Conservation (phyloP, 2,797 vertebrate genomes). For the Meda fulgida region DNA sequence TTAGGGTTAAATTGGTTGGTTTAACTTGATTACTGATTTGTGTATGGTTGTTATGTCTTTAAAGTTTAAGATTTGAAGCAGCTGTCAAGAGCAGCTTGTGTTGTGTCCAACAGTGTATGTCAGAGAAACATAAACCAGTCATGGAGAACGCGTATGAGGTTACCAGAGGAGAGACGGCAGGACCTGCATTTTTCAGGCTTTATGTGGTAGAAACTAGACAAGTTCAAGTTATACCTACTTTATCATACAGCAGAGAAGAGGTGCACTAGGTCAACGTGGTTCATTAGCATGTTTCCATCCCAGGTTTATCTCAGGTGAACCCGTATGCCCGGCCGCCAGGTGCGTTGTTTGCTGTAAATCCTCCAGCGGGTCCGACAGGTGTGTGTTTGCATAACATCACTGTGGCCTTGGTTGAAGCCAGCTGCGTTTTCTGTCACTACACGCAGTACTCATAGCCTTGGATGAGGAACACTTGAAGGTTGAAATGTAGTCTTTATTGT, state of each 20-base stretch:
- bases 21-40: neutral
- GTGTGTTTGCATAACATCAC: conserved; percentile 39
- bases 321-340: conserved; percentile 16
- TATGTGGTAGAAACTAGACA: neutral
- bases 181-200: neutral
- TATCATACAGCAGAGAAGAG: neutral
- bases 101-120: conserved; percentile 46
- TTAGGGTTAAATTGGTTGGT: neutral
- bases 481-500: conserved; percentile 15
- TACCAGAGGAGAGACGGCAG: conserved; percentile 32
- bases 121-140: conserved; percentile 56
- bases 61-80: conserved; percentile 20
- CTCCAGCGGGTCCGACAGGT: conserved; percentile 23
- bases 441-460: neutral
- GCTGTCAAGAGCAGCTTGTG: conserved; percentile 17
- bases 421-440: conserved; percentile 21
- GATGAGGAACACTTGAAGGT: conserved; percentile 7
- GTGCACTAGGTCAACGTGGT: neutral
- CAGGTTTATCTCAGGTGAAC: conserved; percentile 2
- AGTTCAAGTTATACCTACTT: neutral
- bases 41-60: neutral
- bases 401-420: conserved; percentile 23
- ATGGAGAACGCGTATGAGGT: conserved; percentile 53
- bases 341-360: conserved; percentile 55
- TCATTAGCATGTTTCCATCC: neutral